A percentile compares a stretch with the other conserved stretches of the same genome.
Conservation (phyloP, 2,113 vertebrate genomes). For the Ptychochromis oligacanthus region DNA sequence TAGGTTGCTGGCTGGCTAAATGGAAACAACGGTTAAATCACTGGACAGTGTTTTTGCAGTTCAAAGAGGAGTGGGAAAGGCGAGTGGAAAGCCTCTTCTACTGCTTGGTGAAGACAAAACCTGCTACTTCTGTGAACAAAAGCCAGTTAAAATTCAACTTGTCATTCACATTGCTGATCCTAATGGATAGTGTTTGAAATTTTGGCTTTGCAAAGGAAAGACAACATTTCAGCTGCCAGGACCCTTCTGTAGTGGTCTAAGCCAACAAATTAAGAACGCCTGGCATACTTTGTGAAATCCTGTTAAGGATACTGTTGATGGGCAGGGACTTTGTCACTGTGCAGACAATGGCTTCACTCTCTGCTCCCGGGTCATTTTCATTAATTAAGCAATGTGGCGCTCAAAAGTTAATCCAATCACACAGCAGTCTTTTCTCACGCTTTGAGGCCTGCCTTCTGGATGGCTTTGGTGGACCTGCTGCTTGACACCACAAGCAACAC, state of each 20-base stretch:
- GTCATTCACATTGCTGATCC: slow-evolving; percentile 6
- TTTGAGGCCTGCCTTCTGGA: slow-evolving; percentile 60
- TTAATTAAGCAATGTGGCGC: slow-evolving; percentile 75
- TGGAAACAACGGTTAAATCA: slow-evolving; percentile 28
- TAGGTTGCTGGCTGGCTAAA: slow-evolving; percentile 15
- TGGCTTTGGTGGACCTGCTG: slow-evolving; percentile 48
- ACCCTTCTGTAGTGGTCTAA: slow-evolving; percentile 44
- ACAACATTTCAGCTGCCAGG: slow-evolving; percentile 54
- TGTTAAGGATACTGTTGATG: slow-evolving; percentile 71
- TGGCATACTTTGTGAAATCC: slow-evolving; percentile 76
- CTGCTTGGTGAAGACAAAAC: neutral
- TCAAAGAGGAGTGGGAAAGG: slow-evolving; percentile 13
- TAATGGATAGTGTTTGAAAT: slow-evolving; percentile 34
- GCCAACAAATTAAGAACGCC: slow-evolving; percentile 77
- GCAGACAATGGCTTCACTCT: slow-evolving; percentile 70
- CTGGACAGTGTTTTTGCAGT: neutral
- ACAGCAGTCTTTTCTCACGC: slow-evolving; percentile 74
- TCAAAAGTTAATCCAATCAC: slow-evolving; percentile 78
- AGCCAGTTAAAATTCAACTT: slow-evolving; percentile 36
- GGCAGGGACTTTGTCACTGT: slow-evolving; percentile 66
- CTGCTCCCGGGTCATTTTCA: slow-evolving; percentile 75
- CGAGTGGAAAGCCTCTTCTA: neutral
- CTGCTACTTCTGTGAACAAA: slow-evolving; percentile 4
- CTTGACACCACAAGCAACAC: slow-evolving; percentile 53
- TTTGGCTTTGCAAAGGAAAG: slow-evolving; percentile 22